Conservation (phyloP, 2,113 vertebrate genomes). For the Cynopterus brachyotis region DNA sequence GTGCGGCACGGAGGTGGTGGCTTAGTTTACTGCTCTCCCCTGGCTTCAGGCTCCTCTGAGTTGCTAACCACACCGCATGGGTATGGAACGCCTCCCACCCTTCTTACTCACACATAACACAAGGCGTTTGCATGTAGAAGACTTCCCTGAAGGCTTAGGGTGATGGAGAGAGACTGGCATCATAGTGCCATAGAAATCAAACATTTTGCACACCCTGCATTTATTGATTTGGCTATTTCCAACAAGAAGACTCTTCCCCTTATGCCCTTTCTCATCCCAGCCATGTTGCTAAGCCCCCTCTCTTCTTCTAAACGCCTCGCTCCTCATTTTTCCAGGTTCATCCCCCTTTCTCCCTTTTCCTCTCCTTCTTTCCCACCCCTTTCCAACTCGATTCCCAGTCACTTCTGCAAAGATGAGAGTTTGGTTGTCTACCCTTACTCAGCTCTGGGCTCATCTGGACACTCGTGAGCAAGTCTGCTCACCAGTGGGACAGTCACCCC, state of each 20-base stretch:
- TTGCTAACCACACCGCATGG: background rate
- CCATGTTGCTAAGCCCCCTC: background rate
- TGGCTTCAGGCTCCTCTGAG: background rate
- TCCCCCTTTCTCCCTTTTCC: background rate
- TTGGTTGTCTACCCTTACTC: background rate
- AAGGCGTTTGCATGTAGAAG: background rate
- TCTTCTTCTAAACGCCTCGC: background rate
- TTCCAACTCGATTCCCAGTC: background rate
- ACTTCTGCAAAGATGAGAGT: background rate
- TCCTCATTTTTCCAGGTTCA: background rate
- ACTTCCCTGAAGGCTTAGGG: background rate
- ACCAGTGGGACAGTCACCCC: fast-evolving
- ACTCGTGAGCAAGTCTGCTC: background rate
- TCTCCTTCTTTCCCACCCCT: background rate
- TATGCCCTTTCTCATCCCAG: background rate
- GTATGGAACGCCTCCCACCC: fast-evolving
- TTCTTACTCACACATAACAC: background rate
- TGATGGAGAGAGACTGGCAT: too few species aligned
- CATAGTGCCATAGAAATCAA: background rate
- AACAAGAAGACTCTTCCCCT: background rate
- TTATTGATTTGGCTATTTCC: background rate
- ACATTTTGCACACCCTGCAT: background rate
- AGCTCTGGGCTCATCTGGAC: background rate
- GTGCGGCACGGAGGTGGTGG: background rate
- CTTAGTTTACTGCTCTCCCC: background rate